Evolutionary conservation across 1,140 invertebrate species (phyloP), one percentile per base, ranked within the genome.

Genomic region (Ostrea edulis): DNA sequence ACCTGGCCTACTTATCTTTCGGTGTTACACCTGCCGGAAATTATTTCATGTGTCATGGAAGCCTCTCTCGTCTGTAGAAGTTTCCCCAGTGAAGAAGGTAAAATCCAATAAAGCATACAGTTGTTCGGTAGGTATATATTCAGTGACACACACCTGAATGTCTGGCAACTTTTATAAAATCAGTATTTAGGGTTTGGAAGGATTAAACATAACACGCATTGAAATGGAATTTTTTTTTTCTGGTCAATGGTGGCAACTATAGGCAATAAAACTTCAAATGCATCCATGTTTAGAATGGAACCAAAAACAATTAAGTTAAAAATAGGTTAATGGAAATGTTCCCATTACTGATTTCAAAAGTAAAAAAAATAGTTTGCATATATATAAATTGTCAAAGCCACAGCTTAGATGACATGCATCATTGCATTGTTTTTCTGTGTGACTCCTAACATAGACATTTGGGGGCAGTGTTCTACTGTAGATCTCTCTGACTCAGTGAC

Each of bases 1-100:
- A 12, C 12, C 68, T 71, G 22, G 68, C 68, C 68, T 71, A 25
- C 22, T 71, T 71, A 71, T 71, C 68, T 71, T 71, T n/a, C n/a
- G 22, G 12, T 71, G 29, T 71, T 71, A 25, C 68, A 71, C 68
- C 68, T 71, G 68, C 68, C 29, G 68, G 29, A 71, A 35, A 71
- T 71, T 35, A 12, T 71, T 58, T 25, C 29, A 12, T 11, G 29
- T 25, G 9, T 71, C n/a, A 25, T 71, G 68, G 29, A 12, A 35
- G 68, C 12, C 65, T 29, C 9, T 9, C 14, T 20, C 5, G 55
- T 4, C 55, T 58, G 5, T 58, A 17, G 55, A 58, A 58, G 14
- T 58, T 58, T 58, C 55, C n/a, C 55, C 68, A 71, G 25, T 71
- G 29, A 71, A 25, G 8, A 35, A 22, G n/a, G 68, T 71, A 71